These are phyloP conservation scores for Ictalurus furcatus DNA, from an alignment of 2,113 vertebrate genomes.

Conservation along the genomic window DNA sequence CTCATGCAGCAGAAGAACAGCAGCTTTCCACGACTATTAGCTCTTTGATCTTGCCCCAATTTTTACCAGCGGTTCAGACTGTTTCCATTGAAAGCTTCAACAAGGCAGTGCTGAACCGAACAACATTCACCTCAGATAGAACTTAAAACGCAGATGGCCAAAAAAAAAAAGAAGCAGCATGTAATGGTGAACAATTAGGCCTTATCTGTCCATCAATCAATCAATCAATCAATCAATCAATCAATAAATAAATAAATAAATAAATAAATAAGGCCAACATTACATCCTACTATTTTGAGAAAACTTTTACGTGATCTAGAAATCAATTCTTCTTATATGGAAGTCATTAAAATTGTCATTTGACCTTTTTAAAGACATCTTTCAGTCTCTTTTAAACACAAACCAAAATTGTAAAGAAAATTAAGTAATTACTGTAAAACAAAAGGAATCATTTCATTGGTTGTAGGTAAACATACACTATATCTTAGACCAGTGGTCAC, in stretches of 20 bases:
- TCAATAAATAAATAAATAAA: not conserved
- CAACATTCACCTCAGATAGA: not conserved
- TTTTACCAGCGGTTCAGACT: conserved; percentile 7
- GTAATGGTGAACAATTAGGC: not conserved
- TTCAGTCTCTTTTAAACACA: not conserved
- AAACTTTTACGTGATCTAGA: not conserved
- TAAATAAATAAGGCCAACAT: not conserved
- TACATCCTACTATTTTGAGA: not conserved
- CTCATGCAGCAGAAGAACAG: not conserved
- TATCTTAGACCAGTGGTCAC: no score
- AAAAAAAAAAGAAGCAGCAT: not conserved
- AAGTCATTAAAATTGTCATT: not conserved
- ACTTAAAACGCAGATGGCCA: not conserved
- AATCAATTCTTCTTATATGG: not conserved
- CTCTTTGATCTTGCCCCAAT: conserved; percentile 32
- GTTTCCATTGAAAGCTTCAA: conserved; percentile 3
- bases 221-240: no score
- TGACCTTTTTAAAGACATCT: not conserved
- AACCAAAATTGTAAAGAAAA: not conserved
- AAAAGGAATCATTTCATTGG: not conserved
- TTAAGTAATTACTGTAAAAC: not conserved
- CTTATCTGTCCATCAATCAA: not conserved
- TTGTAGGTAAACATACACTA: not conserved
- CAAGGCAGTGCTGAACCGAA: not conserved
- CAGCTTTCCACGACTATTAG: conserved; percentile 8